Base-by-base conservation (phyloP, 2,113 vertebrate genomes). In the Polypterus bichir region DNA sequence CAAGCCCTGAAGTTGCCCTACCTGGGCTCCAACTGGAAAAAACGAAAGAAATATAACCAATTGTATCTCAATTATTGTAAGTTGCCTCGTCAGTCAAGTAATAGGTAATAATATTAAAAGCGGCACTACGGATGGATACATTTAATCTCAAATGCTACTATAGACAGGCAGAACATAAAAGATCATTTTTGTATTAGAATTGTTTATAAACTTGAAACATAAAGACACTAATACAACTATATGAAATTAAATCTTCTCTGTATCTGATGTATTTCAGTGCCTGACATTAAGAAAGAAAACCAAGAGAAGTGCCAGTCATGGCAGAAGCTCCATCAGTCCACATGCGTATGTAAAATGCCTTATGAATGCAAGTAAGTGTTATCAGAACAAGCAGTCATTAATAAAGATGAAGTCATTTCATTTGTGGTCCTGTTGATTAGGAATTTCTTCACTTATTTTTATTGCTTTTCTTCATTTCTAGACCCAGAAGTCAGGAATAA, bases 261-360 rank as follows among this genome's bases (percentile, higher is more conserved):
- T 7, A 71, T 57, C 2, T 52, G 9, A 7, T 76, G 62, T 73
- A 46, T 64, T 76, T 66, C 63, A 88, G 85, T 48, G 1, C 7
- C 57, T 9, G 62, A 9, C 48, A 44, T 61, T 64, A 68, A 73
- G 3, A 44, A 79, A 66, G 70, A 74, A 63, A 69, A 67, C 3
- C 46, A 53, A 60, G 69, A 48, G 9, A 74, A 63, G 65, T 98
- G 93, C 76, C 85, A 88, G 60, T 76, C 61, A 4, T 96, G 91
- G 94, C 87, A 98, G 78, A 93, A 79, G 54, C 53, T 73, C 1
- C 71, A 85, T 49, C 71, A 81, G 63, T 77, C 60, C 0, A 68
- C 65, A 54, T 97, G 94, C 72, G 82, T 92, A 62, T 98, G 94
- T 69, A 92, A 84, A 83, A 84, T 87, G 83, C 89, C 89, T 1